Evolutionary conservation across 2,113 vertebrate species (phyloP), one percentile per base, ranked within the genome.

Genomic region (Ctenodactylus gundi): DNA sequence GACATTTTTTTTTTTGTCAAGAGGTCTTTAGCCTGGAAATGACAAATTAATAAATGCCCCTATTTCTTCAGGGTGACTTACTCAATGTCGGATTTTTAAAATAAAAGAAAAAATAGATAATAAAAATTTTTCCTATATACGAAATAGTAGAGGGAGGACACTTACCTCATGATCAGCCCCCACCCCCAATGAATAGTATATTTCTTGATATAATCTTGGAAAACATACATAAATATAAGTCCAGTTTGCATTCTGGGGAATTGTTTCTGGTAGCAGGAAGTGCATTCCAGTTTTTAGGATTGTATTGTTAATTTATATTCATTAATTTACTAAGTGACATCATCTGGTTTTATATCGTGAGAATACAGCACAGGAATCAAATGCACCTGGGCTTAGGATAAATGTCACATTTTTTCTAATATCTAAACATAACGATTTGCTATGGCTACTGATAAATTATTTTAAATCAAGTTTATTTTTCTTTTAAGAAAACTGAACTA

Each of bases 41-140:
- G 21, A 93, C 77, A 96, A 88, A 91, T 85, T 86, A 98, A 97
- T 91, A 95, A 83, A 96, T 93, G 73, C 31, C 39, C 78, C 62
- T 44, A 75, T 97, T 94, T 76, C n/a, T 51, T 82, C 96, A 97
- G 96, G 82, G 94, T 96, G 96, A 96, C 97, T 97, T 97, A 96
- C 57, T 17, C 96, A 97, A 80, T 36, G 77, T 53, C 94, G 96
- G 68, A 46, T 93, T 72, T 95, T 65, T 94, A 94, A 96, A 97
- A 77, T 55, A 3, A 2, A 25, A 88, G 67, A 75, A 91, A 82
- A 95, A 76, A 46, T 17, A 96, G 46, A 76, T 44, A 27, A 70
- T 86, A 67, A 6, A 49, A 64, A 65, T 6, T 58, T 60, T 70
- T n/a, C 85, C 34, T 46, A 10, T n/a, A 67, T 23, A 39, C 58